These are phyloP conservation scores for Elachura formosa DNA, from an alignment of 2,113 vertebrate species.

Conservation along the genomic window DNA sequence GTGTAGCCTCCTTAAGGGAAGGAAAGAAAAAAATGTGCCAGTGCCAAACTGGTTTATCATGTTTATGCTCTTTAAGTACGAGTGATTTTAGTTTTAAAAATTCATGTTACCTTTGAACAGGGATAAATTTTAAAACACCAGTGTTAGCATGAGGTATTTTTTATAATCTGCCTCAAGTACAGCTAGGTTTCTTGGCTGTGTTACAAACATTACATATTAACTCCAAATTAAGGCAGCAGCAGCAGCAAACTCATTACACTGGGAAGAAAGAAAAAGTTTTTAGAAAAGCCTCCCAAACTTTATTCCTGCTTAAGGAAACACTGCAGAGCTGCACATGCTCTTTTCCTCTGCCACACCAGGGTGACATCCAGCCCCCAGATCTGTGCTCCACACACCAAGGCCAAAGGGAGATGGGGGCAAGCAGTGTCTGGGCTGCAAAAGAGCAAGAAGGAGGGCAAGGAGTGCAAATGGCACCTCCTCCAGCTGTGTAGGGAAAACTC, in stretches of 20 bases:
- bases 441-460: background rate
- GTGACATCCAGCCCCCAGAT: background rate
- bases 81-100: conserved; percentile 51
- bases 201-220: conserved; percentile 60
- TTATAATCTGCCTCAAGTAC: conserved; percentile 31
- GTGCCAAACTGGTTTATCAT: conserved; percentile 50
- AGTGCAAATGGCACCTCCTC: background rate
- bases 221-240: conserved; percentile 61
- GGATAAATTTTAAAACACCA: conserved; percentile 42
- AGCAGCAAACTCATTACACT: conserved; percentile 32
- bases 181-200: conserved; percentile 5
- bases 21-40: background rate
- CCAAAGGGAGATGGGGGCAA: background rate
- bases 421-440: background rate
- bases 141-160: conserved; percentile 33
- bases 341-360: background rate
- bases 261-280: background rate
- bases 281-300: background rate
- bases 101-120: conserved; percentile 56
- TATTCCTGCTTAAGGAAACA: conserved; percentile 38
- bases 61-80: conserved; percentile 48
- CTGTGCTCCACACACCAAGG: background rate
- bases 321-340: background rate
- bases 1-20: conserved; percentile 21
- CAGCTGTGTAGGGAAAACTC: background rate